Evolutionary conservation across 2,888 invertebrate species (phyloP).

Genomic region (Dryocosmus kuriphilus): DNA sequence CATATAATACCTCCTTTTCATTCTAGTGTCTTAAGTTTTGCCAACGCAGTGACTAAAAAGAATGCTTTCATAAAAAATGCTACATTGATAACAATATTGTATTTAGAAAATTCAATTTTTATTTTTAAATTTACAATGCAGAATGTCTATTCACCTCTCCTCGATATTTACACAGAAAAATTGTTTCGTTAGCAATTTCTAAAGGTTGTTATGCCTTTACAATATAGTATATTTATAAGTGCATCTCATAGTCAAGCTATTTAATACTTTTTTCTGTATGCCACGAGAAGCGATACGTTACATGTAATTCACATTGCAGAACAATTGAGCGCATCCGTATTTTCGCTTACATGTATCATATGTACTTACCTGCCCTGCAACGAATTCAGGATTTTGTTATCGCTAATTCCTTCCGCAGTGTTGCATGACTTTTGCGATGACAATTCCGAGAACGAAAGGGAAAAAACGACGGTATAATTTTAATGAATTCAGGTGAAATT

Average conservation of each 20-base stretch:
- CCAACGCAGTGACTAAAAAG: too few relatives aligned
- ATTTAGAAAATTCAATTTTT: too few relatives aligned
- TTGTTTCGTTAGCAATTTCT: background rate
- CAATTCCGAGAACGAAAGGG: slow-evolving; percentile 53
- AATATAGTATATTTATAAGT: background rate
- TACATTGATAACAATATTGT: too few relatives aligned
- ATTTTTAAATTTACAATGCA: too few relatives aligned
- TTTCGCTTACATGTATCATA: slow-evolving; percentile 15
- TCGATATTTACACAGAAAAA: too few relatives aligned
- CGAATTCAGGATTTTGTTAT: slow-evolving; percentile 25
- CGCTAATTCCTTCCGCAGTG: slow-evolving; percentile 42
- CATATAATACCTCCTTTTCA: too few relatives aligned
- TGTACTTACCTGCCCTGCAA: background rate
- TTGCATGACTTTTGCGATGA: slow-evolving; percentile 42
- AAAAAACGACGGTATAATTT: slow-evolving; percentile 37
- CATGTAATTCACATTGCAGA: slow-evolving; percentile 45
- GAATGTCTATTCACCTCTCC: too few relatives aligned
- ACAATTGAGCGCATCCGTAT: slow-evolving; percentile 46
- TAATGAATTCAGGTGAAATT: slow-evolving; percentile 56
- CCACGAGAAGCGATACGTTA: slow-evolving; percentile 4
- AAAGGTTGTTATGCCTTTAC: background rate
- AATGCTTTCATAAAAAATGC: too few relatives aligned
- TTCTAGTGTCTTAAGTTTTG: too few relatives aligned
- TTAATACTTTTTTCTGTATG: slow-evolving; percentile 12
- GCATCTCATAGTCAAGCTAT: background rate